Evolutionary conservation across 1,140 invertebrate genomes (phyloP).

Genomic region (Anastatus disparis): DNA sequence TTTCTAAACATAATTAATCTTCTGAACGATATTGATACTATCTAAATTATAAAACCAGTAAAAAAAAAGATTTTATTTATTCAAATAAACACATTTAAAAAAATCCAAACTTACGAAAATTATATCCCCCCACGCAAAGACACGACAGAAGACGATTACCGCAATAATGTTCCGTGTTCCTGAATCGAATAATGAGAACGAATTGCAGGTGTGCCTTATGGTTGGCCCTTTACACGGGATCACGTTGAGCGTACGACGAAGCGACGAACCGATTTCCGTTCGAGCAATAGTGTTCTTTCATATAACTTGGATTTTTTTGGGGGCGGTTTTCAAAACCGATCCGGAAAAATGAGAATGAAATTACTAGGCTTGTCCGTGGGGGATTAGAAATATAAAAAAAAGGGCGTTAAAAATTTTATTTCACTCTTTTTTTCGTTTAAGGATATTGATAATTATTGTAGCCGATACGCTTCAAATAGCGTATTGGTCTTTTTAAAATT

Average conservation of each 20-base stretch:
- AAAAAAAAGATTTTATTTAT: too few species aligned
- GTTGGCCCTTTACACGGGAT: background rate
- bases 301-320: background rate
- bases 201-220: conserved; percentile 6
- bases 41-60: too few species aligned
- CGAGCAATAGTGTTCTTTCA: background rate
- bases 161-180: conserved; percentile 53
- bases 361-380: background rate
- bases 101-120: background rate
- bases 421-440: too few species aligned
- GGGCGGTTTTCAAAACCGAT: background rate
- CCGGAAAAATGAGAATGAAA: conserved; percentile 1
- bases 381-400: background rate
- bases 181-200: conserved; percentile 46
- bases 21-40: too few species aligned
- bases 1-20: too few species aligned
- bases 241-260: background rate
- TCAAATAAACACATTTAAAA: too few species aligned
- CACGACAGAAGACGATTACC: conserved; percentile 54
- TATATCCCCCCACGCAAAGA: conserved; percentile 27
- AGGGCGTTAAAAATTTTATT: background rate
- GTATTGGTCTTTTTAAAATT: too few species aligned
- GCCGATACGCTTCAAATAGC: too few species aligned
- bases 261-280: conserved; percentile 4
- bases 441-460: conserved; percentile 4